phyloP scores from a whole-genome alignment of 2,888 invertebrate genomes.

The Odontocolon sp. region DNA sequence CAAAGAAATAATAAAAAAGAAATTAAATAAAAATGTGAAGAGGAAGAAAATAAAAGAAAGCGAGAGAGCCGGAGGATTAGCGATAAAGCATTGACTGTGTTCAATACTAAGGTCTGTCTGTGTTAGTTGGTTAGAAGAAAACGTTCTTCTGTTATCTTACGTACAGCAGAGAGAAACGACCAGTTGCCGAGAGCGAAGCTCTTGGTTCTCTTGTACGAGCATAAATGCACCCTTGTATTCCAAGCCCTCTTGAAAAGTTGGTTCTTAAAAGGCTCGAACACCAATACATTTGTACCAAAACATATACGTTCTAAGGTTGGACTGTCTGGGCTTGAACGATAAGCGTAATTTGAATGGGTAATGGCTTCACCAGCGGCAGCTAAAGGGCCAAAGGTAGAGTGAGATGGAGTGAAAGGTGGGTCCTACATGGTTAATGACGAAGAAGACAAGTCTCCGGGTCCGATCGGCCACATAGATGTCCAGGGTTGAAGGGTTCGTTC shows the following conservation, averaged over 20 bases:
- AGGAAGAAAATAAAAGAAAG: constrained; percentile 33
- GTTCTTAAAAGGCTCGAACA: constrained; percentile 68
- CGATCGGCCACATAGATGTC: constrained; percentile 50
- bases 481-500: constrained; percentile 52
- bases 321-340: constrained; percentile 66
- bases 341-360: constrained; percentile 77
- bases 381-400: too few relatives aligned
- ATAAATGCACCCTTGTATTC: constrained; percentile 66
- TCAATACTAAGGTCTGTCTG: constrained; percentile 55
- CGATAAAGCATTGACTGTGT: constrained; percentile 45
- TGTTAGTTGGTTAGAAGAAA: constrained; percentile 42
- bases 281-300: constrained; percentile 53
- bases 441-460: constrained; percentile 33
- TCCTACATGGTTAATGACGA: constrained; percentile 57
- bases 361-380: constrained; percentile 69
- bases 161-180: constrained; percentile 43
- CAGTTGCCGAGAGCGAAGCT: constrained; percentile 13
- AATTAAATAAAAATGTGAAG: constrained; percentile 22
- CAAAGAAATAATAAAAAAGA: constrained; percentile 52
- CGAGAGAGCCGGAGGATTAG: constrained; percentile 24
- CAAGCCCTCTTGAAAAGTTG: constrained; percentile 52
- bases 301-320: constrained; percentile 32
- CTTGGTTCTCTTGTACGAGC: constrained; percentile 40
- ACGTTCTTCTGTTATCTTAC: constrained; percentile 53
- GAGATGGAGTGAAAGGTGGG: constrained; percentile 33